These are phyloP conservation scores for Gallinago nigripennis DNA, from an alignment of 2,797 vertebrate species.

Conservation along the genomic window DNA sequence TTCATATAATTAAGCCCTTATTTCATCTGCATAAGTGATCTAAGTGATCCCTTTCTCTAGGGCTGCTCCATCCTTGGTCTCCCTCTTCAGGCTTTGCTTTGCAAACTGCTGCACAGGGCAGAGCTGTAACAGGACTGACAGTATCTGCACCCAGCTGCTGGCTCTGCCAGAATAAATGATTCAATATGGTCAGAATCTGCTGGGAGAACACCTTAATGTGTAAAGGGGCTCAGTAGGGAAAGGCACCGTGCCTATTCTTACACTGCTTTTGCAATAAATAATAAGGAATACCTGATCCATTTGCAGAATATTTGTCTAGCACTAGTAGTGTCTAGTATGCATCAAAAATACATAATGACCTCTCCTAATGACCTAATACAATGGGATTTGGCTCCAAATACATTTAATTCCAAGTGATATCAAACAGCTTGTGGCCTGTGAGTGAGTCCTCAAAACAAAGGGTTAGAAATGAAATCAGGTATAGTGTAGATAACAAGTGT, in stretches of 20 bases:
- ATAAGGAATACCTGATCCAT: neutral
- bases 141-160: neutral
- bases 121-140: accelerated
- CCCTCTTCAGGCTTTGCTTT: neutral
- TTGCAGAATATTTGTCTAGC: neutral
- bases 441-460: neutral
- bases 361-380: neutral
- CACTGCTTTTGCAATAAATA: neutral
- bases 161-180: accelerated
- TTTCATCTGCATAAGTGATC: neutral
- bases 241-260: neutral
- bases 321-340: no score
- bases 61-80: accelerated
- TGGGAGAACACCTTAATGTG: neutral
- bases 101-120: accelerated
- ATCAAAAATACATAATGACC: neutral
- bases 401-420: neutral
- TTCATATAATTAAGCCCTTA: accelerated
- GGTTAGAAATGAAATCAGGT: neutral
- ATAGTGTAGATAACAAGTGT: neutral
- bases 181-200: accelerated
- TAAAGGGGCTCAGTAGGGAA: neutral
- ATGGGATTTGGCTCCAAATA: neutral
- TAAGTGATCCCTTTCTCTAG: neutral
- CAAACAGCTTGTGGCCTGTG: neutral